phyloP scores from a whole-genome alignment of 2,888 invertebrate genomes.

The Cerceris ruficornis region DNA sequence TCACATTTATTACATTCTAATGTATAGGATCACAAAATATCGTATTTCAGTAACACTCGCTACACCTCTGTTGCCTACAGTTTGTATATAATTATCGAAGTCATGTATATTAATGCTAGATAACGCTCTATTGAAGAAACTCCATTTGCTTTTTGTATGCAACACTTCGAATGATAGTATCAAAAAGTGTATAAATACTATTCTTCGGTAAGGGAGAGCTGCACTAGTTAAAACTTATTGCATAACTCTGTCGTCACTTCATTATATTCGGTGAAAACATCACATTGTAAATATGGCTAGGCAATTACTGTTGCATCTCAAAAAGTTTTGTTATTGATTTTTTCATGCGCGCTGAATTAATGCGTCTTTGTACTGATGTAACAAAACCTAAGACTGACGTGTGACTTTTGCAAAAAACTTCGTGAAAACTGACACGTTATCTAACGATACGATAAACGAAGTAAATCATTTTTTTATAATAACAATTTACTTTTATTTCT shows the following conservation, averaged over 20 bases:
- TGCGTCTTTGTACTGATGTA: conserved; percentile 1
- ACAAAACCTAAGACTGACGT: conserved; percentile 3
- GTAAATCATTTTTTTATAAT: conserved; percentile 22
- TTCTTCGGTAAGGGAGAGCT: conserved; percentile 3
- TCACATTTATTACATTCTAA: conserved; percentile 46
- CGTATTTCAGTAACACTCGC: conserved; percentile 36
- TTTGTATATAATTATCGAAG: conserved; percentile 30
- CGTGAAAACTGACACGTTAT: conserved; percentile 4
- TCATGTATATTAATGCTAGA: conserved; percentile 17
- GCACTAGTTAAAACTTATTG: background rate
- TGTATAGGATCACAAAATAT: conserved; percentile 47
- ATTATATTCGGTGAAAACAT: conserved; percentile 6
- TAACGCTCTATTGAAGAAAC: conserved; percentile 15
- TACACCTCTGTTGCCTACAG: conserved; percentile 26
- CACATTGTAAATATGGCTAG: conserved; percentile 13
- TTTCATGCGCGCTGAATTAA: conserved; percentile 7
- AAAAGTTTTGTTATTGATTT: conserved; percentile 1
- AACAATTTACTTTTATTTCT: conserved; percentile 1
- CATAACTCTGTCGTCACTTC: background rate
- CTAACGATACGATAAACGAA: conserved; percentile 11
- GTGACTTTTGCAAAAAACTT: background rate
- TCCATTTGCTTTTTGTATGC: conserved; percentile 10
- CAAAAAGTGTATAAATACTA: conserved; percentile 24
- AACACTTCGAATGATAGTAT: conserved; percentile 8
- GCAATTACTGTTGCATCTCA: background rate